Evolutionary conservation across 2,113 vertebrate genomes (phyloP).

Genomic region (Furnarius figulus): DNA sequence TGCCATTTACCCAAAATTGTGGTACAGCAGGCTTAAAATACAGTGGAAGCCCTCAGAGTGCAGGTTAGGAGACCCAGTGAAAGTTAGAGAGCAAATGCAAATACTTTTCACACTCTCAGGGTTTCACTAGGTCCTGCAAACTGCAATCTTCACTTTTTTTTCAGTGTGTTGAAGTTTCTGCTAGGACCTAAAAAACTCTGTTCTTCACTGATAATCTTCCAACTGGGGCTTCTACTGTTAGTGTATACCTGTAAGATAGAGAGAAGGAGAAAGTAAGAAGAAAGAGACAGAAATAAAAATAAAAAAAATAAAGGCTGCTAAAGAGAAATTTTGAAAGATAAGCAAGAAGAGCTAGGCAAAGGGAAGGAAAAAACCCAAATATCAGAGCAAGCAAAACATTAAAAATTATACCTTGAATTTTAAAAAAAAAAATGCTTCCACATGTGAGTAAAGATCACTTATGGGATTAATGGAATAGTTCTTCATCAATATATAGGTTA

Average conservation of each 20-base stretch:
- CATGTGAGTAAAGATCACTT: not conserved
- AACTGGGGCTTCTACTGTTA: conserved; percentile 32
- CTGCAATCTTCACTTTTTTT: not conserved
- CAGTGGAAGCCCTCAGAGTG: not conserved
- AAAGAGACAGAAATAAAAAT: not conserved
- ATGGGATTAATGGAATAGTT: not conserved
- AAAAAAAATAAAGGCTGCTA: not conserved
- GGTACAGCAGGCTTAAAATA: not conserved
- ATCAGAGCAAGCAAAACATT: not conserved
- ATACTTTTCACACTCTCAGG: not conserved
- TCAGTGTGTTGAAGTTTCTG: conserved; percentile 24
- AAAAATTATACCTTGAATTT: not conserved
- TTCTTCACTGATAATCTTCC: conserved; percentile 48
- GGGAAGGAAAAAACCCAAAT: not conserved
- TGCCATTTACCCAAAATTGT: not conserved
- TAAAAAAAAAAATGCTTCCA: not conserved
- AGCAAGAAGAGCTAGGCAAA: not conserved
- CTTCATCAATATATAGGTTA: not conserved
- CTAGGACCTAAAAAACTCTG: not conserved
- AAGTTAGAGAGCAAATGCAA: not conserved
- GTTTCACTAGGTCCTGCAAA: conserved; percentile 42
- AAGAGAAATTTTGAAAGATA: not conserved
- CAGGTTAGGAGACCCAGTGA: conserved; percentile 10
- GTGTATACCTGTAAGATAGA: conserved; percentile 43
- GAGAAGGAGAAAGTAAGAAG: conserved; percentile 10